These are phyloP conservation scores for Thecophora atra DNA, from an alignment of 2,888 invertebrate genomes.

Conservation along the genomic window DNA sequence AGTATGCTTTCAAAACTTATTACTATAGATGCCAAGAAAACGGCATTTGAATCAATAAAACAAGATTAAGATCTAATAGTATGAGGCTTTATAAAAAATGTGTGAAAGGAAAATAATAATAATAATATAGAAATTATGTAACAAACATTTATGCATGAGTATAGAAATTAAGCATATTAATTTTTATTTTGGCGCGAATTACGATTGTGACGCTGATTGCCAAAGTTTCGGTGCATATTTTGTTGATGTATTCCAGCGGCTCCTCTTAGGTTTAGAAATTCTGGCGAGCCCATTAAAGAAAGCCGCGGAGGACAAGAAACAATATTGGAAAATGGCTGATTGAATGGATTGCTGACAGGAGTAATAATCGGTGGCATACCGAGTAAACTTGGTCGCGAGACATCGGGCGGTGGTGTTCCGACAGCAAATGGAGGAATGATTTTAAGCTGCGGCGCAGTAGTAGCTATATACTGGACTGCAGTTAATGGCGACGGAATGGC, in stretches of 20 bases:
- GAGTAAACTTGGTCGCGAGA: conserved; percentile 69
- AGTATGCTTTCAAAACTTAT: background rate
- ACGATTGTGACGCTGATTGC: conserved; percentile 24
- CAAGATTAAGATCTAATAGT: background rate
- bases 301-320: background rate
- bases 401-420: conserved; percentile 57
- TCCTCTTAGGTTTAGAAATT: conserved; percentile 6
- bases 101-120: background rate
- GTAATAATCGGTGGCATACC: conserved; percentile 68
- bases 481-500: conserved; percentile 45
- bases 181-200: conserved; percentile 20
- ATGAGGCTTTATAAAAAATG: background rate
- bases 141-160: background rate
- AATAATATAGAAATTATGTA: background rate
- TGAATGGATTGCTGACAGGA: conserved; percentile 50
- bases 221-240: conserved; percentile 22
- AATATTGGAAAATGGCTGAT: conserved; percentile 42
- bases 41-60: background rate
- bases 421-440: conserved; percentile 53
- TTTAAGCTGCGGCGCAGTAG: conserved; percentile 37
- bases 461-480: conserved; percentile 32
- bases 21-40: background rate
- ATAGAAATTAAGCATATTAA: background rate
- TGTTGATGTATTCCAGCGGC: conserved; percentile 6
- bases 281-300: background rate